Conservation (phyloP, 2,797 vertebrate genomes). For the Acipenser oxyrinchus region DNA sequence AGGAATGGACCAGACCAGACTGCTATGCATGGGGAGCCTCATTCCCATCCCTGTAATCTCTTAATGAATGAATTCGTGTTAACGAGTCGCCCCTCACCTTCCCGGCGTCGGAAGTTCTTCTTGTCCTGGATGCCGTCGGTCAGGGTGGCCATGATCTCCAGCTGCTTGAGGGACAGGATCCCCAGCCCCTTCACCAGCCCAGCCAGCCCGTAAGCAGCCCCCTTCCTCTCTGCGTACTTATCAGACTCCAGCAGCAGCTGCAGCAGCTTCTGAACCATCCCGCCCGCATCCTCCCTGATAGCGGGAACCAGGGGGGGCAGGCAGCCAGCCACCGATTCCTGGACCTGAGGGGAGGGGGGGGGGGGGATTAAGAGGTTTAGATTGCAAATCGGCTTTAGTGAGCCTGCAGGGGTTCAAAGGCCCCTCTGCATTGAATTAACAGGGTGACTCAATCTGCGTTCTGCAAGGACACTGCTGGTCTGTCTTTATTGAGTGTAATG, state of each 20-base stretch:
- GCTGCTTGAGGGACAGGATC: constrained; percentile 93
- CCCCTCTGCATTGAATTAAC: too few species aligned
- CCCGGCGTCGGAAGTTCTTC: constrained; percentile 91
- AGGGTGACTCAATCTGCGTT: too few species aligned
- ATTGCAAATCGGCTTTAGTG: neutral
- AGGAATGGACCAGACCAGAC: too few species aligned
- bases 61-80: neutral
- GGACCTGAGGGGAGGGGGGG: constrained; percentile 63
- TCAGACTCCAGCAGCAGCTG: constrained; percentile 92
- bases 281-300: constrained; percentile 89
- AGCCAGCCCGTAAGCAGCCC: constrained; percentile 87
- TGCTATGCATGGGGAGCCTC: too few species aligned
- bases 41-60: too few species aligned
- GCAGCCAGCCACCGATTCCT: constrained; percentile 92
- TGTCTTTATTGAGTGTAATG: too few species aligned
- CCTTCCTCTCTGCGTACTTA: constrained; percentile 91
- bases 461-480: too few species aligned
- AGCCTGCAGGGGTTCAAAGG: neutral
- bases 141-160: constrained; percentile 92
- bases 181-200: constrained; percentile 94
- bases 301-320: constrained; percentile 90
- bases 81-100: constrained; percentile 60
- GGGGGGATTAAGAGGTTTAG: neutral
- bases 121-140: constrained; percentile 97
- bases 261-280: constrained; percentile 87